Evolutionary conservation across 2,888 invertebrate genomes (phyloP), one percentile per base, ranked within the genome.

Genomic region (Platynereis dumerilii): DNA sequence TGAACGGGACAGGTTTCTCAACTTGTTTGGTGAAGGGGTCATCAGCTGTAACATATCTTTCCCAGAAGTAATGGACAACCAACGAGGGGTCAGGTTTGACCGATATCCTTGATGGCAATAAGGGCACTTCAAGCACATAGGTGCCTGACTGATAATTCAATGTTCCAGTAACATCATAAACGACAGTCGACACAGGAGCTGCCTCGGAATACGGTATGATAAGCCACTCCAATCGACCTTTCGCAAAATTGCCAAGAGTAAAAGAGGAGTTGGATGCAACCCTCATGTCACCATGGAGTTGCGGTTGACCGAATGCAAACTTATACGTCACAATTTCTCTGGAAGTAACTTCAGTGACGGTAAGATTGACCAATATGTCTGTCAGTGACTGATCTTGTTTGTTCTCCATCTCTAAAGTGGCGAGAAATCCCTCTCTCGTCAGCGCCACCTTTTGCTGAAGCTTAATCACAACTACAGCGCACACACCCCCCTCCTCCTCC

Each of bases 71-170:
- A 59, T 74, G 69, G 1, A 76, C 67, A 12, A 65, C 55, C 12
- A 76, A 72, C 39, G 68, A 69, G 26, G 76, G 75, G 34, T 76
- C 74, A 27, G 76, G 75, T 64, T 71, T 74, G 2, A 76, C 75
- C 15, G 74, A 74, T 27, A 76, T 73, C 10, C 72, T 74, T 48
- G 75, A 75, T 3, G 76, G 75, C 15, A 74, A 65, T n/a, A 76
- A 65, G 1, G 70, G 69, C 15, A 72, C 66, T n/a, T 72, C 74
- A 44, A 76, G 65, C 12, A 71, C 59, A 0, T 71, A 67, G n/a
- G 72, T 71, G 5, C 63, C 70, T 2, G 75, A 72, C 12, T 63
- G 66, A 59, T 76, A 76, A n/a, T 71, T 70, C n/a, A 76, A 66
- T 0, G 61, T 66, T 15, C 76, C 76, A 7, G 75, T 73, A n/a